phyloP scores from a whole-genome alignment of 2,888 invertebrate genomes.

The Subacronicta megacephala region DNA sequence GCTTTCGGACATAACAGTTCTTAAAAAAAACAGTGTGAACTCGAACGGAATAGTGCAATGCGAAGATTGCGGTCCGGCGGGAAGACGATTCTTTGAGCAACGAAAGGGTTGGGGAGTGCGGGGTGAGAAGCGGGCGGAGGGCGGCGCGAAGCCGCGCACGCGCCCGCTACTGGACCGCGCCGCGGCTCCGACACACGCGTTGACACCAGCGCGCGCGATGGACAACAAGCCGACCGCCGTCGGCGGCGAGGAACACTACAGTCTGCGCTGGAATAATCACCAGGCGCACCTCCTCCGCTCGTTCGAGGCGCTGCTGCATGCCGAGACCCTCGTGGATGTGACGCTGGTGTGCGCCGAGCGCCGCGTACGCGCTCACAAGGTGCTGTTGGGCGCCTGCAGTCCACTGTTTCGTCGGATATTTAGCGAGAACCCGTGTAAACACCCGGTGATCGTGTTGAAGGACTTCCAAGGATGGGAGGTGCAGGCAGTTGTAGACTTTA shows the following conservation, averaged over 20 bases:
- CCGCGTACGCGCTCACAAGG: conserved; percentile 96
- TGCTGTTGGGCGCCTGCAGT: conserved; percentile 96
- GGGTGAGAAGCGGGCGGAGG: conserved; percentile 80
- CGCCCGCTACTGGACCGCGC: conserved; percentile 72
- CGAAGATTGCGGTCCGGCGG: conserved; percentile 76
- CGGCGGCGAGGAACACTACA: conserved; percentile 94
- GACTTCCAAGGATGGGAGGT: conserved; percentile 97
- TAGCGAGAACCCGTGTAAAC: conserved; percentile 97
- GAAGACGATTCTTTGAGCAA: conserved; percentile 79
- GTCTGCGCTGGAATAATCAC: conserved; percentile 98
- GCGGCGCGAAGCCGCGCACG: conserved; percentile 83
- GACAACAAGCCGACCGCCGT: conserved; percentile 84
- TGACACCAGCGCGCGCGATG: conserved; percentile 80
- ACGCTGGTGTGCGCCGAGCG: conserved; percentile 96
- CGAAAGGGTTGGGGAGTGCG: conserved; percentile 84
- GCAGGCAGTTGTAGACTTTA: conserved; percentile 96
- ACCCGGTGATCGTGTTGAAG: conserved; percentile 97
- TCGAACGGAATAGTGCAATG: conserved; percentile 72
- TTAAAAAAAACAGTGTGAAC: conserved; percentile 56
- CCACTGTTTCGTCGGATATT: conserved; percentile 97
- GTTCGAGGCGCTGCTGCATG: conserved; percentile 96
- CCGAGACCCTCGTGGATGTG: conserved; percentile 96
- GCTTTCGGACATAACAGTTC: conserved; percentile 57
- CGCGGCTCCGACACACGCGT: conserved; percentile 76
- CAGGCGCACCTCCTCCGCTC: conserved; percentile 96